Evolutionary conservation across 2,113 vertebrate genomes (phyloP).

Genomic region (Setophaga kirtlandii): DNA sequence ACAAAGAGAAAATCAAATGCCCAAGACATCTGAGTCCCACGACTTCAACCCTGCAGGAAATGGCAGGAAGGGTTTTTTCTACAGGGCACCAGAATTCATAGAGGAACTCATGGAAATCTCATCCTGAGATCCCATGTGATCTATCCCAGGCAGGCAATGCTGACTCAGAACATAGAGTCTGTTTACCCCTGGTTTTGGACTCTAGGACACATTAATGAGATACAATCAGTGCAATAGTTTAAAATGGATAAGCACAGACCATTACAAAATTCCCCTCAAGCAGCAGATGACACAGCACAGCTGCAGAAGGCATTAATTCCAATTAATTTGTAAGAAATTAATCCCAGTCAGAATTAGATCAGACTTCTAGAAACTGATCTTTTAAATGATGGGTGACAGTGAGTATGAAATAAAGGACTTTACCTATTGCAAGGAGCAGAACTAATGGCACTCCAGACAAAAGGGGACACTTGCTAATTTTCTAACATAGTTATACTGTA

Average conservation of each 20-base stretch:
- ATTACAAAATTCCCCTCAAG: background rate
- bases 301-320: background rate
- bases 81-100: background rate
- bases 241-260: background rate
- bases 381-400: background rate
- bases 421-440: background rate
- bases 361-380: background rate
- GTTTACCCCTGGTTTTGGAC: background rate
- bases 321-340: background rate
- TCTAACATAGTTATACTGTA: background rate
- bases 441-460: background rate
- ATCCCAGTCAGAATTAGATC: background rate
- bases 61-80: background rate
- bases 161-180: background rate
- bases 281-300: background rate
- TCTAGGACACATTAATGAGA: background rate
- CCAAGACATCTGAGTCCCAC: background rate
- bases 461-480: background rate
- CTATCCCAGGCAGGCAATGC: background rate
- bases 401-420: background rate
- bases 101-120: background rate
- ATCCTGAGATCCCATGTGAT: no score
- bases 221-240: background rate
- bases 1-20: background rate
- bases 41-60: background rate